Base-by-base conservation (phyloP, 2,797 vertebrate genomes). In the Clarias platycephalus region DNA sequence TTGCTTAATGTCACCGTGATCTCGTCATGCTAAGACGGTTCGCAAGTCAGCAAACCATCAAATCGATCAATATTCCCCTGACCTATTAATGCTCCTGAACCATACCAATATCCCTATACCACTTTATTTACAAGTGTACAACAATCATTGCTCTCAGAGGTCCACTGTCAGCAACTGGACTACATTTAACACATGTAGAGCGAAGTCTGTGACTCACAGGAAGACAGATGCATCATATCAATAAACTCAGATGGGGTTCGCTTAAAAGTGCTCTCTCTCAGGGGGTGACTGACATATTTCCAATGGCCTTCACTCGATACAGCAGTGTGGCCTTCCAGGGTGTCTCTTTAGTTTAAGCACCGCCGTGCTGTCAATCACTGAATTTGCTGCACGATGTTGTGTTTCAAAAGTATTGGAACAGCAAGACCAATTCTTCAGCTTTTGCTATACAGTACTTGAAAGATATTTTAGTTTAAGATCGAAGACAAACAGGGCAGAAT, bases 281-380 rank as follows among this genome's bases (percentile, higher is more conserved):
- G 18, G 77, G 4, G 80, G 81, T 55, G 71, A 68, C 40, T 44
- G 10, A 37, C 20, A 62, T 78, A 44, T 80, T 31, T 83, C n/a
- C 62, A 74, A 62, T 67, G 79, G 57, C 70, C 81, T 82, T 84
- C 81, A 58, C 28, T 26, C 31, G 85, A 83, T 87, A 63, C 31
- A 71, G 55, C 37, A 85, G 62, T 64, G 49, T n/a, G 60, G 34
- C 82, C 67, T 74, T 76, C 72, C 34, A 28, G 79, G 62, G 80
- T 70, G 34, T 60, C 83, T 72, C 44, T 80, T 80, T 28, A n/a
- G 53, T 26, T 66, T 62, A 86, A 76, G 68, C 49, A 75, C 68
- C 34, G 24, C 44, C 16, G 53, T 58, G 53, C 26, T 34, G 49
- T 22, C 26, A 57, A 31, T 58, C 28, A 76, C 6, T 58, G 53